Base-by-base conservation (phyloP, 2,113 vertebrate genomes). In the Baryphthengus martii region DNA sequence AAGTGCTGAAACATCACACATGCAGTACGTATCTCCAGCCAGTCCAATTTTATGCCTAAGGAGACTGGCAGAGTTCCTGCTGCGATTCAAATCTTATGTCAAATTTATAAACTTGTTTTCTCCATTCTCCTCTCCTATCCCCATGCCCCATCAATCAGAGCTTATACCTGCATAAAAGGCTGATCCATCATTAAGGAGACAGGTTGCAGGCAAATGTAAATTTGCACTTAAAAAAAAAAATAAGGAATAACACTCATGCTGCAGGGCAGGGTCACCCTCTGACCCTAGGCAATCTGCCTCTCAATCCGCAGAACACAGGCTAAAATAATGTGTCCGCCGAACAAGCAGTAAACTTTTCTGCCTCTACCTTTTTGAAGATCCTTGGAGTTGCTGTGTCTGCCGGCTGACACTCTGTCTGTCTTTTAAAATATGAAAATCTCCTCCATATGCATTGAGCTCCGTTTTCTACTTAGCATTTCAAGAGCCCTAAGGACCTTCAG, bases 391-490 rank as follows among this genome's bases (percentile, higher is more conserved):
- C 40, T 73, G 63, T 0, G 4, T 96, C 84, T 91, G 94, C 95
- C 1, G 10, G 84, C 96, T 97, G 95, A 96, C 92, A 94, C 86
- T 95, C 96, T 97, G 90, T 59, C 94, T 97, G 94, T 89, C 95
- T 97, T 96, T 94, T 97, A 95, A 93, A 95, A 93, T 88, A 65
- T 93, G 90, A 98, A 97, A 96, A 97, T 94, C 94, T 95, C 81
- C 90, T 96, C 83, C 96, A 96, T 91, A 96, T 95, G 85, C 87
- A 91, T 82, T 70, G 88, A 90, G 96, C 93, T 94, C 66, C 18
- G 95, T 93, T 96, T 94, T 95, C 95, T 97, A 45, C 85, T 98
- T 97, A 97, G 95, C 97, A 98, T 96, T 98, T 98, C 96, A 98
- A 98, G 96, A 97, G 89, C 63, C 95, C 92, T 94, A 92, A 92